Evolutionary conservation across 2,113 vertebrate genomes (phyloP), one percentile per base, ranked within the genome.

Genomic region (Pteropus alecto): DNA sequence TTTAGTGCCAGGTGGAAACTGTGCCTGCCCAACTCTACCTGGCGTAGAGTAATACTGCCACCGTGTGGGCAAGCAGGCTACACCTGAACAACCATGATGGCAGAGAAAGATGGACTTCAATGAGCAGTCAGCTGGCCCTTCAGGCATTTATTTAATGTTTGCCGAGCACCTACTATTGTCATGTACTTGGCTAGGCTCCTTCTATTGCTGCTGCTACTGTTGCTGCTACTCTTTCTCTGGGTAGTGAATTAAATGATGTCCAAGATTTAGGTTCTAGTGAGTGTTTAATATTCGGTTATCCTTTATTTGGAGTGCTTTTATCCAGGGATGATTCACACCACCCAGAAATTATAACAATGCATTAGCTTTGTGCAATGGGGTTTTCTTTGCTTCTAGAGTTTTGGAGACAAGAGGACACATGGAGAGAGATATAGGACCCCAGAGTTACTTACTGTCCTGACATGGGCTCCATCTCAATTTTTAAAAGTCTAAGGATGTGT

Each of bases 1-100:
- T 18, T 68, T 7, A 18, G 14, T 1, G 11, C 22, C 19, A 3
- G 58, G 48, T 2, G 5, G n/a, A 51, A 48, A 7, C 7, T 1
- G 33, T 5, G 12, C 3, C 41, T 0, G 0, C 13, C 33, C 10
- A 21, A 2, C 21, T n/a, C 60, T 7, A 13, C 16, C 46, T 60
- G 26, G 1, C 12, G 51, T 97, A 86, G 92, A 92, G 92, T 71
- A 13, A 54, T 56, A 77, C 93, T 96, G 97, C 96, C 97, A 88
- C 93, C 96, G 0, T 79, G 97, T 97, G 97, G 97, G 22, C 56
- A 22, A 1, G n/a, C 5, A 2, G 56, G 41, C 18, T 51, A 1
- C 15, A 18, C 35, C 6, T 10, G 13, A 26, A 11, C 7, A 13
- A 6, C 28, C 1, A 6, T 5, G 0, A 26, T 1, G 6, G 48